Conservation (phyloP, 2,888 invertebrate genomes). For the Andrena fulva region DNA sequence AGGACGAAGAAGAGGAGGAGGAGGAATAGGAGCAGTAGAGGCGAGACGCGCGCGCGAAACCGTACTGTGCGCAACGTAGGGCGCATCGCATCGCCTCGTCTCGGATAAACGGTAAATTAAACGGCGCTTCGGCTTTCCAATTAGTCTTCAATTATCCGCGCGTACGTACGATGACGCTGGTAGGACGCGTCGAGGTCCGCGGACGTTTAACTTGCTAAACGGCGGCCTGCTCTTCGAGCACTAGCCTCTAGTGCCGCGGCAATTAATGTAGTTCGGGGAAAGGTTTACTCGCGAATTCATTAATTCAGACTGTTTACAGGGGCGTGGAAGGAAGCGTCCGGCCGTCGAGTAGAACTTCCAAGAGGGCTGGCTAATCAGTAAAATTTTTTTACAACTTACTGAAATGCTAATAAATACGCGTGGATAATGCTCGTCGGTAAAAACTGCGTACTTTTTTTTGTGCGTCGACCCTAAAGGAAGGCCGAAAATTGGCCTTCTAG, state of each 20-base stretch:
- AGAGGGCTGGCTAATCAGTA: background rate
- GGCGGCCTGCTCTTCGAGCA: conserved; percentile 20
- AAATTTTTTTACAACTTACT: background rate
- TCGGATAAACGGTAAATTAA: conserved; percentile 60
- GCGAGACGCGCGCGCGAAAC: background rate
- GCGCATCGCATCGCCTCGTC: conserved; percentile 21
- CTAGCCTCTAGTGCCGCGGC: background rate
- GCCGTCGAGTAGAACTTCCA: background rate
- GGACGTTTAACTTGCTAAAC: conserved; percentile 44
- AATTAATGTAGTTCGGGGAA: conserved; percentile 42
- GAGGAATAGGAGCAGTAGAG: background rate
- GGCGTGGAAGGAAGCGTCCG: background rate
- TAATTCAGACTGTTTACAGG: background rate
- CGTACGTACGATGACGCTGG: conserved; percentile 28
- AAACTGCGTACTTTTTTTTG: no score
- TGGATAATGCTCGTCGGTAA: no score
- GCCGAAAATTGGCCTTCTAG: no score
- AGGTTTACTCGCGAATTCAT: conserved; percentile 35
- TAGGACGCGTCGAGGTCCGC: conserved; percentile 33
- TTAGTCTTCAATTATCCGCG: conserved; percentile 53
- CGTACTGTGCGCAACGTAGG: background rate
- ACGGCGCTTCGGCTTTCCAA: conserved; percentile 57
- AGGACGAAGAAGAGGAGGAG: background rate
- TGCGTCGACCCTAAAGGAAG: no score
- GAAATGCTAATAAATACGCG: no score